These are phyloP conservation scores for Oncorhynchus gorbuscha DNA, from an alignment of 2,113 vertebrate genomes.

Conservation along the genomic window DNA sequence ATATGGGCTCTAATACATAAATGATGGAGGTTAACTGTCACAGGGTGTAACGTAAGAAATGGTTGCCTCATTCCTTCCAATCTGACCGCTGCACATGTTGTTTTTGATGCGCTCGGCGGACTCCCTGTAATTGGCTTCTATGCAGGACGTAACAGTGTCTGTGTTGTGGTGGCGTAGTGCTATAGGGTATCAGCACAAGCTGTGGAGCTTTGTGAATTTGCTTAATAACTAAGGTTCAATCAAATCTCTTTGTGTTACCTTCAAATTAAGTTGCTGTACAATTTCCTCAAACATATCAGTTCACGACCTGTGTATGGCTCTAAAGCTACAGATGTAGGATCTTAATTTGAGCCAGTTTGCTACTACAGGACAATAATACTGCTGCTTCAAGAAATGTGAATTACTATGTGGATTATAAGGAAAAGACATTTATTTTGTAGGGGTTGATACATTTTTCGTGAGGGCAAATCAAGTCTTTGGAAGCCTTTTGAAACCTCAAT, in stretches of 20 bases:
- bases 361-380: too few species aligned
- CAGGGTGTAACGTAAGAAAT: slow-evolving; percentile 34
- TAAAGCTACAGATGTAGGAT: too few species aligned
- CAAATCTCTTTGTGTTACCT: slow-evolving; percentile 33
- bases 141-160: slow-evolving; percentile 41
- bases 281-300: too few species aligned
- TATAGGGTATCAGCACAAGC: slow-evolving; percentile 7
- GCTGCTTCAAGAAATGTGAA: too few species aligned
- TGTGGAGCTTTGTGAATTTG: slow-evolving; percentile 11
- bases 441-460: too few species aligned
- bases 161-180: background rate
- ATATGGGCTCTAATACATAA: slow-evolving; percentile 8
- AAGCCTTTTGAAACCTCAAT: too few species aligned
- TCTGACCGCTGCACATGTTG: slow-evolving; percentile 42
- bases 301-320: too few species aligned
- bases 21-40: background rate
- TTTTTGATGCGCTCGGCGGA: slow-evolving; percentile 34
- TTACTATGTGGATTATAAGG: too few species aligned
- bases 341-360: too few species aligned
- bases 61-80: slow-evolving; percentile 39
- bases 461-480: too few species aligned
- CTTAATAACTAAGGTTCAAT: slow-evolving; percentile 47
- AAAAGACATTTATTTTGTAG: too few species aligned
- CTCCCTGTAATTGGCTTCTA: slow-evolving; percentile 33
- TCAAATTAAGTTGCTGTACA: slow-evolving; percentile 5